Conservation (phyloP, 2,797 vertebrate species). For the Fundulus diaphanus region DNA sequence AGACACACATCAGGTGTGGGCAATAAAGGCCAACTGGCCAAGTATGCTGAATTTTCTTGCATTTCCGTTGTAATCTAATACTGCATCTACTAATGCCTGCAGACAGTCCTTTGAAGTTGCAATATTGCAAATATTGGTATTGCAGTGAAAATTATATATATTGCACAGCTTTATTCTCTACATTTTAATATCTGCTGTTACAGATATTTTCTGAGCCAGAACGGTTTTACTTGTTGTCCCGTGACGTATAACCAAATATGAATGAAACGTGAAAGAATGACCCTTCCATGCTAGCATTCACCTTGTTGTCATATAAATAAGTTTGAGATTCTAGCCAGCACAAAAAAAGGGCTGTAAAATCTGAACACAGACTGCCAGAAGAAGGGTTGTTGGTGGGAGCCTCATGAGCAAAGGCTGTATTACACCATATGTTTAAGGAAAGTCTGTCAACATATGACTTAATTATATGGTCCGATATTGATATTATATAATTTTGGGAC, state of each 20-base stretch:
- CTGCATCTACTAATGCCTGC: not conserved
- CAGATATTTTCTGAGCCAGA: not conserved
- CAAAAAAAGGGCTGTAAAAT: too few species aligned
- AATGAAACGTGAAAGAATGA: not conserved
- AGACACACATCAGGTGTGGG: not conserved
- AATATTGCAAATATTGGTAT: not conserved
- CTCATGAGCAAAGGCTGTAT: not conserved
- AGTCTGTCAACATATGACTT: not conserved
- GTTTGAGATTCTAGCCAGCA: too few species aligned
- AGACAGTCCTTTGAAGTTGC: not conserved
- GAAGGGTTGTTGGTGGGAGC: not conserved
- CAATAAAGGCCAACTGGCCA: not conserved
- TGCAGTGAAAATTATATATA: not conserved
- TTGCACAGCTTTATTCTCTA: not conserved
- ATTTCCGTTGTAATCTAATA: not conserved
- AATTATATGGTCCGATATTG: not conserved
- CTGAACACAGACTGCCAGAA: not conserved
- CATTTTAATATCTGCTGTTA: not conserved
- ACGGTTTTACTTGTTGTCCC: not conserved
- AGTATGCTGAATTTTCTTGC: not conserved
- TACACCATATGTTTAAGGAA: not conserved
- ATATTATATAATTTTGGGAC: not conserved
- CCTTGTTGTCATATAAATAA: not conserved
- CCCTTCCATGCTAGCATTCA: not conserved
- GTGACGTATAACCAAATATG: not conserved